Percentiles rank a stretch among this genome's conserved stretches.
phyloP scores from a whole-genome alignment of 2,888 invertebrate genomes.

The Trisateles emortualis region DNA sequence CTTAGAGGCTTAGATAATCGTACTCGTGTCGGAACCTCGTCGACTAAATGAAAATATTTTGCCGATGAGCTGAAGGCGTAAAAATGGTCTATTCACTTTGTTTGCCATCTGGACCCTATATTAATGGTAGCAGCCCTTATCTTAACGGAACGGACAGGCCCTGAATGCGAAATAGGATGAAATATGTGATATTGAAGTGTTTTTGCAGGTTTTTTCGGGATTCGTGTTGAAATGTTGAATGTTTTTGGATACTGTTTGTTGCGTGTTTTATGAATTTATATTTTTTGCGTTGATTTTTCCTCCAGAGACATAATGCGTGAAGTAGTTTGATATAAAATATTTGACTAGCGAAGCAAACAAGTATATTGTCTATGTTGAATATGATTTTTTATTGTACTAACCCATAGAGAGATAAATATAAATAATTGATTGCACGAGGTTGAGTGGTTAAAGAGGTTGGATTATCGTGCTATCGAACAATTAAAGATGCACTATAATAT shows the following conservation, averaged over 20 bases:
- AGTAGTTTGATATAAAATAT: background rate
- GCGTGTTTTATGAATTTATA: constrained; percentile 10
- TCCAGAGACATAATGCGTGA: constrained; percentile 2
- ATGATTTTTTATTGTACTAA: background rate
- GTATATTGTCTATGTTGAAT: background rate
- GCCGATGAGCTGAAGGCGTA: constrained; percentile 53
- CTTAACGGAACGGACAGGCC: constrained; percentile 44
- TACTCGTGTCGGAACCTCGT: constrained; percentile 1
- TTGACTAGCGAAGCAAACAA: constrained; percentile 4
- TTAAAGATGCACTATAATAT: too few species aligned
- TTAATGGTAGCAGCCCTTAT: constrained; percentile 65
- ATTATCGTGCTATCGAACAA: too few species aligned
- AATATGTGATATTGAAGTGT: constrained; percentile 45
- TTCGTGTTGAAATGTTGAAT: constrained; percentile 37
- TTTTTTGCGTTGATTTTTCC: constrained; percentile 8
- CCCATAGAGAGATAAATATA: background rate
- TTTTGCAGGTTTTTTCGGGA: constrained; percentile 36
- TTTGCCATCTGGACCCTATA: constrained; percentile 58
- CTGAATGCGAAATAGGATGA: constrained; percentile 59
- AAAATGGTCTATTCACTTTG: constrained; percentile 62
- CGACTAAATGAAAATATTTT: constrained; percentile 7
- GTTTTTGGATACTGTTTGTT: constrained; percentile 30
- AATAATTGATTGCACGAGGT: too few species aligned
- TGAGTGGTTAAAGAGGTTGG: too few species aligned
- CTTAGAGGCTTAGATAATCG: background rate